Evolutionary conservation across 1,140 invertebrate species (phyloP).

Genomic region (Drosophila suzukii): DNA sequence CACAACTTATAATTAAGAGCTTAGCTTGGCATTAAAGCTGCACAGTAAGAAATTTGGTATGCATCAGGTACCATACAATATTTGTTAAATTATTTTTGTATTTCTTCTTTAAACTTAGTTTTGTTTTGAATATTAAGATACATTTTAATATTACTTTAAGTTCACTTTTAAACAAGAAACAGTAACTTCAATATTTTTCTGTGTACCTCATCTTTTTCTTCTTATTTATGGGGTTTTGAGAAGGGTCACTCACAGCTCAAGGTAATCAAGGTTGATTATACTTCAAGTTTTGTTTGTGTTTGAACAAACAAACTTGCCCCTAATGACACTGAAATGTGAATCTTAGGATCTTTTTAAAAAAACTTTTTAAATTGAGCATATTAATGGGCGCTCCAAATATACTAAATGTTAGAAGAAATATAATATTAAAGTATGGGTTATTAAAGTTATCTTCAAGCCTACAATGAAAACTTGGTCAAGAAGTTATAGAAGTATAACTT

Average conservation of each 20-base stretch:
- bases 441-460: no score
- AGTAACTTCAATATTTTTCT: neutral
- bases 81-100: neutral
- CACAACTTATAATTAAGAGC: slow-evolving; percentile 49
- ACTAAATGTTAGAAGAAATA: neutral
- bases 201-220: slow-evolving; percentile 10
- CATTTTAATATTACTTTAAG: neutral
- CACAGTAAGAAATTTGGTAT: slow-evolving; percentile 9
- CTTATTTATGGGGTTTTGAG: slow-evolving; percentile 9
- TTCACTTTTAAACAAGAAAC: neutral
- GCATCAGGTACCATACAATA: no score
- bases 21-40: slow-evolving; percentile 18
- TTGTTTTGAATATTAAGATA: neutral
- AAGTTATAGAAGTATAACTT: no score
- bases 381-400: neutral
- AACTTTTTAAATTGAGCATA: slow-evolving; percentile 8
- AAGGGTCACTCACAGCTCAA: slow-evolving; percentile 66
- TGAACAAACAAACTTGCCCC: slow-evolving; percentile 55
- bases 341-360: neutral
- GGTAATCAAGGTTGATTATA: slow-evolving; percentile 69
- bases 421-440: no score
- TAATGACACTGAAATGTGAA: slow-evolving; percentile 52
- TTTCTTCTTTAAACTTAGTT: neutral
- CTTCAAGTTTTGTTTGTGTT: slow-evolving; percentile 50
- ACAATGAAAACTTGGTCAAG: no score